Percentiles rank a stretch among this genome's conserved stretches.
These are phyloP conservation scores for Dicrurus megarhynchus DNA, from an alignment of 2,113 vertebrate species.

Conservation along the genomic window DNA sequence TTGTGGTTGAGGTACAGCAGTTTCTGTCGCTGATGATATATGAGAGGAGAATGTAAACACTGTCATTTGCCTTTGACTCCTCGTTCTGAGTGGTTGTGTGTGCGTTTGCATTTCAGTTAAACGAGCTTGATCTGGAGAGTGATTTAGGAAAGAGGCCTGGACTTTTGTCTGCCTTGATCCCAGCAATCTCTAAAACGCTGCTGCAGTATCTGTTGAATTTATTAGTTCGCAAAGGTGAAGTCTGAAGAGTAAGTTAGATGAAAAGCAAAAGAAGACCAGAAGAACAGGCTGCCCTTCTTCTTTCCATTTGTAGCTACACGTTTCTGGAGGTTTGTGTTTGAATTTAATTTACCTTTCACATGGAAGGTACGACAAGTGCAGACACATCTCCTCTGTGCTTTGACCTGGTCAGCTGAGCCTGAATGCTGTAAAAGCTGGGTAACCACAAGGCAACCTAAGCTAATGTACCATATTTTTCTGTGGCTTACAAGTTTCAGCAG, in stretches of 20 bases:
- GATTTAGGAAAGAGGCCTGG: background rate
- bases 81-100: background rate
- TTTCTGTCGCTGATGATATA: conserved; percentile 6
- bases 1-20: conserved; percentile 21
- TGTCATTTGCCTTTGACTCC: background rate
- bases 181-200: background rate
- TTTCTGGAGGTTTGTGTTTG: conserved; percentile 37
- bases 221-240: background rate
- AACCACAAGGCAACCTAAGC: background rate
- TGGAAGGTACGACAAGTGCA: conserved; percentile 4
- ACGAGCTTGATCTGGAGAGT: background rate
- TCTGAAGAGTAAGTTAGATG: background rate
- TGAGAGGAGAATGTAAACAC: conserved; percentile 13
- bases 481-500: background rate
- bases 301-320: conserved; percentile 1
- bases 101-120: background rate
- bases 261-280: conserved; percentile 46
- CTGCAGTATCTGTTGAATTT: background rate
- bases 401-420: conserved; percentile 24
- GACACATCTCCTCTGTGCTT: conserved; percentile 1
- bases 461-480: background rate
- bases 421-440: background rate
- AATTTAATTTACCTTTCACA: conserved; percentile 39
- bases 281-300: conserved; percentile 45
- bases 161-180: background rate